Percentiles rank a stretch among this genome's conserved stretches.
These are phyloP conservation scores for Melanerpes formicivorus DNA, from an alignment of 2,113 vertebrate species.

Conservation along the genomic window DNA sequence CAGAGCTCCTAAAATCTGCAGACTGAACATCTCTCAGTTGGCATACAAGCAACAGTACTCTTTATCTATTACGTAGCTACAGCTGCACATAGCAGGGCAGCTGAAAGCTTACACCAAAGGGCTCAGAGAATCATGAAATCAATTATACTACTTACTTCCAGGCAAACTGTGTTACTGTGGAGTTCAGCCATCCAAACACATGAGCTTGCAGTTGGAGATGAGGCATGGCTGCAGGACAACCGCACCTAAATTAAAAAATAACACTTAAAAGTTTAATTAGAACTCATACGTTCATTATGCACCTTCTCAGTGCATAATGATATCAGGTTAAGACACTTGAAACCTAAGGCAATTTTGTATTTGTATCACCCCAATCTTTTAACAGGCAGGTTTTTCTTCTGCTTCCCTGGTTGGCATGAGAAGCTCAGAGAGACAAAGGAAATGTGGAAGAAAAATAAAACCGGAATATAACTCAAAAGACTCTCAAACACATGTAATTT, in stretches of 20 bases:
- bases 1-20: neutral
- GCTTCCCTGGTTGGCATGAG: neutral
- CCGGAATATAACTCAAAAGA: neutral
- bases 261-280: slow-evolving; percentile 33
- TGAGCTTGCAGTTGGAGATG: neutral
- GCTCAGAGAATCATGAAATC: neutral
- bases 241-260: neutral
- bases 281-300: neutral
- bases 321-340: neutral
- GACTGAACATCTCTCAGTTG: neutral
- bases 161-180: neutral
- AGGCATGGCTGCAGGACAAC: slow-evolving; percentile 1
- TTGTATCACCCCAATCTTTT: neutral
- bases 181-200: neutral
- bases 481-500: neutral
- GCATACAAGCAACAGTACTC: neutral
- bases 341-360: slow-evolving; percentile 11
- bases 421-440: neutral
- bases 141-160: slow-evolving; percentile 2
- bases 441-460: neutral
- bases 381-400: neutral
- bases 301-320: neutral
- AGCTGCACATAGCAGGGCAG: neutral
- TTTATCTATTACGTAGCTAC: neutral
- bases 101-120: neutral